Conservation (phyloP, 53 echinoderm and acorn worm species). For the Mesocentrotus franciscanus region DNA sequence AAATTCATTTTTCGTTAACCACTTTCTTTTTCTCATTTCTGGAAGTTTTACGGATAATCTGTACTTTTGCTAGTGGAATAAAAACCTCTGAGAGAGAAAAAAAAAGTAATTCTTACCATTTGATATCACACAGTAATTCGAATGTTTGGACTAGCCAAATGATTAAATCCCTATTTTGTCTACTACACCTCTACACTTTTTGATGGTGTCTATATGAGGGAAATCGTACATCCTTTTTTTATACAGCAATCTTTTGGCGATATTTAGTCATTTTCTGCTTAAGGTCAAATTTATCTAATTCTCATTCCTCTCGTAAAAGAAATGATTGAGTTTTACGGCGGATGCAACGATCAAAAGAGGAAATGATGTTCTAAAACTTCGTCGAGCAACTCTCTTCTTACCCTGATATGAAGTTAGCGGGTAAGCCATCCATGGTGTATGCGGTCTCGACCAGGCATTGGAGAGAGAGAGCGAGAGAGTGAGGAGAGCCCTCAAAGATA, state of each 20-base stretch:
- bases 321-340: neutral
- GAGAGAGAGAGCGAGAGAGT: constrained; percentile 10
- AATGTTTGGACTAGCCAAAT: too few relatives aligned
- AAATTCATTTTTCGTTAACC: neutral
- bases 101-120: too few relatives aligned
- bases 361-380: neutral
- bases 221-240: neutral
- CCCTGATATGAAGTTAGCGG: neutral
- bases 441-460: neutral
- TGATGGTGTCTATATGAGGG: too few relatives aligned
- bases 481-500: neutral
- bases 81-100: too few relatives aligned
- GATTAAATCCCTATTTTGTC: too few relatives aligned
- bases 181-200: too few relatives aligned
- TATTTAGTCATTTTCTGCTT: neutral
- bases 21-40: neutral
- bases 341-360: neutral
- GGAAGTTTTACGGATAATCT: neutral
- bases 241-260: neutral
- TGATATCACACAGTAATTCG: too few relatives aligned
- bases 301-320: too few relatives aligned
- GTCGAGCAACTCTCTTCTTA: neutral
- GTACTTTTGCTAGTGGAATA: neutral
- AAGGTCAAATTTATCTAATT: neutral
- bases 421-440: neutral